Conservation (phyloP, 2,113 vertebrate species). For the Ameiurus melas region DNA sequence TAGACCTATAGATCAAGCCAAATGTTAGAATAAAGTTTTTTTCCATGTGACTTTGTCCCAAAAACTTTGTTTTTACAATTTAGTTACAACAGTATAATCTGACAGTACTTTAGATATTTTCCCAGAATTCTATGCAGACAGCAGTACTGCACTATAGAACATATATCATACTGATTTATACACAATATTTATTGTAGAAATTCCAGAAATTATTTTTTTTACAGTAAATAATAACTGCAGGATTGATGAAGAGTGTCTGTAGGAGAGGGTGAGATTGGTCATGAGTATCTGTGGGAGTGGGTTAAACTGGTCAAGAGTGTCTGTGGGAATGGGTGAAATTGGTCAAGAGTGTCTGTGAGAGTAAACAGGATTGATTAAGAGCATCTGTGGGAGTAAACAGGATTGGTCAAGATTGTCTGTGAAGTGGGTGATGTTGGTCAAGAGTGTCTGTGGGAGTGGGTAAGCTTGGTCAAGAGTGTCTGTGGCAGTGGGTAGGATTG, state of each 20-base stretch:
- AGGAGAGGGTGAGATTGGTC: neutral
- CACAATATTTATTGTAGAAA: neutral
- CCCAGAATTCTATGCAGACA: neutral
- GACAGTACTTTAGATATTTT: neutral
- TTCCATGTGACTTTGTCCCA: neutral
- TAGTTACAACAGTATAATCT: neutral
- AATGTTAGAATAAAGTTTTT: neutral
- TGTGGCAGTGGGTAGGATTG: neutral
- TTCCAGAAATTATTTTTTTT: neutral
- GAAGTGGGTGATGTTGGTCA: neutral
- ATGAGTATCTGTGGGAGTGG: neutral
- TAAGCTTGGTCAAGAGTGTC: neutral
- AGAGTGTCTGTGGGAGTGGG: neutral
- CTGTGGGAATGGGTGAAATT: neutral
- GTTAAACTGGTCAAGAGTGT: neutral
- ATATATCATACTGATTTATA: neutral
- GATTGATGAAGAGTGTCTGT: neutral
- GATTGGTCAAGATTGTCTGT: neutral
- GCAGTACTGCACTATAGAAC: neutral
- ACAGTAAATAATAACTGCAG: neutral
- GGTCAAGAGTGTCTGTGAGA: neutral
- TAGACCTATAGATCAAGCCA: neutral
- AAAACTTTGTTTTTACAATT: neutral
- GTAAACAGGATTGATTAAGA: neutral
- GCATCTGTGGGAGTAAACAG: neutral